These are phyloP conservation scores for Cheilosia vulpina DNA, from an alignment of 2,888 invertebrate genomes.

Conservation along the genomic window DNA sequence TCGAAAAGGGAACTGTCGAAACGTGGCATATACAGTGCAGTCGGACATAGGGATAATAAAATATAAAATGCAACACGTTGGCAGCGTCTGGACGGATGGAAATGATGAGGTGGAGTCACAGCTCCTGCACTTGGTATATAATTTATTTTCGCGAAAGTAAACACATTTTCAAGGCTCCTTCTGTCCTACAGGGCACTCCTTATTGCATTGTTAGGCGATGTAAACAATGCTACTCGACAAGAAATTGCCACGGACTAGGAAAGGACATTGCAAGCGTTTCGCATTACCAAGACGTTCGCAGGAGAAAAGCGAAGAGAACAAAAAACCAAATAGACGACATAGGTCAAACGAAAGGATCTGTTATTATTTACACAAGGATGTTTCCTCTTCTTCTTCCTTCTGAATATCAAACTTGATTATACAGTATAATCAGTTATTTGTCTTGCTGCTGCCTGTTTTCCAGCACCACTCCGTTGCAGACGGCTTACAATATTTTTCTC, in stretches of 20 bases:
- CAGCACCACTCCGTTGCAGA: slow-evolving; percentile 65
- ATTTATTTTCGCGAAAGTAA: slow-evolving; percentile 57
- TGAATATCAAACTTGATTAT: slow-evolving; percentile 67
- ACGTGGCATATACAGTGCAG: slow-evolving; percentile 24
- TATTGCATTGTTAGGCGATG: slow-evolving; percentile 38
- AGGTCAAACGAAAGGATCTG: slow-evolving; percentile 57
- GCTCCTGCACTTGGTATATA: slow-evolving; percentile 15
- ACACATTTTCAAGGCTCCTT: slow-evolving; percentile 40
- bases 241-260: slow-evolving; percentile 35
- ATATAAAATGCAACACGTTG: slow-evolving; percentile 73
- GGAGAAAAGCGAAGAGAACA: background rate
- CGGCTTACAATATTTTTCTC: slow-evolving; percentile 40
- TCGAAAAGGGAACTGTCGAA: slow-evolving; percentile 40
- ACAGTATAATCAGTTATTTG: slow-evolving; percentile 72
- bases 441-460: slow-evolving; percentile 58
- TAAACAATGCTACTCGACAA: slow-evolving; percentile 56
- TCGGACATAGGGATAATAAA: slow-evolving; percentile 63
- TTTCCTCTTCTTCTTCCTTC: slow-evolving; percentile 13
- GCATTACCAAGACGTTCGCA: slow-evolving; percentile 27
- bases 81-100: slow-evolving; percentile 1
- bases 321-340: background rate
- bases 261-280: slow-evolving; percentile 36
- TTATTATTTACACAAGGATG: slow-evolving; percentile 43
- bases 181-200: slow-evolving; percentile 18
- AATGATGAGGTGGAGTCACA: background rate